Percentiles rank a stretch among this genome's conserved stretches.
Evolutionary conservation across 2,113 vertebrate genomes (phyloP).

Genomic region (Eonycteris spelaea): DNA sequence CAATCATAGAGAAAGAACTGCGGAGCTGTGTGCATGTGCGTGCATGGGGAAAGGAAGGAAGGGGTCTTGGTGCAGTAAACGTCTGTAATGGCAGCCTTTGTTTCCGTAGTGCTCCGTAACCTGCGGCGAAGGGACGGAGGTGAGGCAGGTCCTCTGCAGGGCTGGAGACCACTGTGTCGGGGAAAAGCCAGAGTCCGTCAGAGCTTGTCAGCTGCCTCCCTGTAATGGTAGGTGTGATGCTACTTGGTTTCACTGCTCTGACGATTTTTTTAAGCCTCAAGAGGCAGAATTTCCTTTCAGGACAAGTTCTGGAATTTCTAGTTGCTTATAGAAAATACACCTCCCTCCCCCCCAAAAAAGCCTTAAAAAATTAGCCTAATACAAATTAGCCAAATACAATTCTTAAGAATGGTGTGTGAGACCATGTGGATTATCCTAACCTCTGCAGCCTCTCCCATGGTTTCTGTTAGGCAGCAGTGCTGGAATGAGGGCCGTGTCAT

Average conservation of each 20-base stretch:
- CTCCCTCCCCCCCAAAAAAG: background rate
- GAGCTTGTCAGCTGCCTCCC: conserved; percentile 85
- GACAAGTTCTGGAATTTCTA: background rate
- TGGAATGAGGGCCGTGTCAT: rapidly evolving
- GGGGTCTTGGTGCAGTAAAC: background rate
- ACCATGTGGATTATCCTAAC: rapidly evolving
- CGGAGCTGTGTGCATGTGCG: background rate
- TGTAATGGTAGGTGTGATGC: conserved; percentile 87
- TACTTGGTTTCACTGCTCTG: rapidly evolving
- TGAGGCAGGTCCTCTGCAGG: conserved; percentile 89
- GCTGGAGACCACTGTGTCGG: conserved; percentile 88
- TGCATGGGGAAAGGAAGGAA: background rate
- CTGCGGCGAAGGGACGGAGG: conserved; percentile 92
- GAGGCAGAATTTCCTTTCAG: background rate
- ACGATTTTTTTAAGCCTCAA: rapidly evolving
- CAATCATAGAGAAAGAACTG: background rate
- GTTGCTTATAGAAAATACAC: background rate
- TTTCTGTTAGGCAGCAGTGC: too few species aligned
- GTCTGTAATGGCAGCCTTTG: background rate
- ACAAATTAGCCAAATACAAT: background rate
- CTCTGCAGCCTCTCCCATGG: rapidly evolving
- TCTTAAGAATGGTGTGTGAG: background rate
- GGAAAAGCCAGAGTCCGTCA: conserved; percentile 87
- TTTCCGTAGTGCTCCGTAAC: conserved; percentile 91
- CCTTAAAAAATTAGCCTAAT: background rate